These are phyloP conservation scores for Coptotermes formosanus DNA, from an alignment of 1,140 invertebrate genomes.

Conservation along the genomic window DNA sequence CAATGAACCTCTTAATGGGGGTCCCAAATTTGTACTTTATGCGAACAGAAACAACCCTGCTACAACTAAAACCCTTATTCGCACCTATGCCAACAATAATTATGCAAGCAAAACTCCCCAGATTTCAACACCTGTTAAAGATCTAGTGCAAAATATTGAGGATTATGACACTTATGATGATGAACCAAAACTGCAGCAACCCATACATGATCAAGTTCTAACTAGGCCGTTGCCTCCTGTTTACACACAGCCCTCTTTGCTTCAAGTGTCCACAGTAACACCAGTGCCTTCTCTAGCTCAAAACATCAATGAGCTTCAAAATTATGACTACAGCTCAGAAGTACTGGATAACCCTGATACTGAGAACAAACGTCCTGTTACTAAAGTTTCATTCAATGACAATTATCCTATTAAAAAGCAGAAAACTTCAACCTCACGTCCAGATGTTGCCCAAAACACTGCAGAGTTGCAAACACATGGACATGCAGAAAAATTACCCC, in stretches of 20 bases:
- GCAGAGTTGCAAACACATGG: neutral
- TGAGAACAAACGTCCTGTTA: neutral
- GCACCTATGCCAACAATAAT: neutral
- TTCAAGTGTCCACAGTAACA: neutral
- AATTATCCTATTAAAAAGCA: neutral
- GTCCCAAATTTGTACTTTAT: neutral
- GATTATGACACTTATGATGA: neutral
- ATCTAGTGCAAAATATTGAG: neutral
- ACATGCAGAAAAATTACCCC: constrained; percentile 22
- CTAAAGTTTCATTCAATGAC: neutral
- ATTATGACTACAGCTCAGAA: neutral
- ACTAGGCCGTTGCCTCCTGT: neutral
- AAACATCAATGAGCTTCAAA: neutral
- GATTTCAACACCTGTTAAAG: neutral
- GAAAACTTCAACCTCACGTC: neutral
- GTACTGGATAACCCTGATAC: neutral
- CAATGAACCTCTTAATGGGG: neutral
- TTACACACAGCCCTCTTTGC: neutral
- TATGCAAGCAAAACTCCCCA: neutral
- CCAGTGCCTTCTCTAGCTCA: neutral
- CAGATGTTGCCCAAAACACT: neutral
- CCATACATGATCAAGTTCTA: neutral
- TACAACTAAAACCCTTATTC: neutral
- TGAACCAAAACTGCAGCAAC: neutral
- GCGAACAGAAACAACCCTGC: neutral